Evolutionary conservation across 2,888 invertebrate genomes (phyloP).

Genomic region (Mesoligia furuncula): DNA sequence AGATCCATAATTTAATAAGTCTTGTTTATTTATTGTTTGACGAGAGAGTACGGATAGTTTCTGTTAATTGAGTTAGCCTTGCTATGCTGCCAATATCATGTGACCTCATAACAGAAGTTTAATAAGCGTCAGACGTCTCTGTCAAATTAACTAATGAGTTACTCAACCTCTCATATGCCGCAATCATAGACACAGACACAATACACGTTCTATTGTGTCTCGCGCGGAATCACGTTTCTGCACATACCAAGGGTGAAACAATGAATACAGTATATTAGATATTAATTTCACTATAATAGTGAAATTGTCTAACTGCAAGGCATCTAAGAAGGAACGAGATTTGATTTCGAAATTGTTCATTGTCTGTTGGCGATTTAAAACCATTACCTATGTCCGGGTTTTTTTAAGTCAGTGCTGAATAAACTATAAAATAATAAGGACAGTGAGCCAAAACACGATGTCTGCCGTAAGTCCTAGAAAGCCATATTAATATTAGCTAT

Average conservation of each 20-base stretch:
- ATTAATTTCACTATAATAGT: background rate
- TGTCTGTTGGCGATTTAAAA: background rate
- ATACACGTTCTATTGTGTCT: background rate
- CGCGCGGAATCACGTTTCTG: background rate
- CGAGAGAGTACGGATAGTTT: background rate
- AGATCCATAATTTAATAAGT: background rate
- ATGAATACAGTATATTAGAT: background rate
- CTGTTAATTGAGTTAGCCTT: background rate
- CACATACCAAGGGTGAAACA: background rate
- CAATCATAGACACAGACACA: constrained; percentile 1
- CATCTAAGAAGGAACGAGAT: background rate
- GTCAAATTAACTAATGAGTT: background rate
- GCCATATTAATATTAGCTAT: background rate
- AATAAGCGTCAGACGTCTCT: background rate
- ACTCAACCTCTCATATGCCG: background rate
- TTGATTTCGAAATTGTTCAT: background rate
- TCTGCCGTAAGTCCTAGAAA: no score
- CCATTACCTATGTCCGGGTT: background rate
- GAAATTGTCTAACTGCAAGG: background rate
- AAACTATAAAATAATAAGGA: background rate
- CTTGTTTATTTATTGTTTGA: constrained; percentile 2
- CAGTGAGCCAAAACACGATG: no score
- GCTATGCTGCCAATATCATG: background rate
- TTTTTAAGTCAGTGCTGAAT: background rate
- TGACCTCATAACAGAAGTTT: background rate